Base-by-base conservation (phyloP, 2,888 invertebrate genomes). In the Elysia crispata region DNA sequence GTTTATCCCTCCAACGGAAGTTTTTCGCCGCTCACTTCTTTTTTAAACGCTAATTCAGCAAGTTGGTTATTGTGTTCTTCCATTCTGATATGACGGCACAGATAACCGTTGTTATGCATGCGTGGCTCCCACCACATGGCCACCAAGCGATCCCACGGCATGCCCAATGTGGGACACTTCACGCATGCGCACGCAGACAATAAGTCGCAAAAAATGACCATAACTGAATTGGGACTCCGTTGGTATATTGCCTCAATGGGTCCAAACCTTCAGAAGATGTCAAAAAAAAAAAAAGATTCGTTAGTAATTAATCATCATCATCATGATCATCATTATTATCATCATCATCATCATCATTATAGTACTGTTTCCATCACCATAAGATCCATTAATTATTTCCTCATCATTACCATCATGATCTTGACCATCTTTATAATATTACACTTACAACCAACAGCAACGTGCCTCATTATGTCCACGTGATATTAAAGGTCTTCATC, bases 61-160 rank as follows among this genome's bases (percentile, higher is more conserved):
- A 25, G 50, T 6, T 41, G 3, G 41, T 41, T 41, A 41, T 41
- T 41, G 11, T 41, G 60, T 20, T 62, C 54, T 30, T 77, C 77
- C 1, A 62, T 28, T 15, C n/a, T 50, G 31, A 31, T 28, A 25
- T 66, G 66, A 8, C 64, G 73, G 20, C n/a, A 49, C 30, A 70
- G 73, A 62, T 70, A 79, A 15, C 25, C 33, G 25, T 49, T 57
- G 57, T 74, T 79, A 64, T 79, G 25, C 79, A 79, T 73, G 5
- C 74, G 31, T 8, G 74, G 79, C 66, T 79, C 79, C 11, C 50
- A 25, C 79, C 79, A 79, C 49, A 20, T n/a, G 30, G 73, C 79
- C 1, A 79, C 49, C 23, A 79, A 66, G 0, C 41, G 79, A n/a
- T 74, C 79, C 79, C 79, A 79, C 1, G 79, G 79, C 15, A 30